These are phyloP conservation scores for Rhagophthalmus giganteus DNA, from an alignment of 2,888 invertebrate genomes.

Conservation along the genomic window DNA sequence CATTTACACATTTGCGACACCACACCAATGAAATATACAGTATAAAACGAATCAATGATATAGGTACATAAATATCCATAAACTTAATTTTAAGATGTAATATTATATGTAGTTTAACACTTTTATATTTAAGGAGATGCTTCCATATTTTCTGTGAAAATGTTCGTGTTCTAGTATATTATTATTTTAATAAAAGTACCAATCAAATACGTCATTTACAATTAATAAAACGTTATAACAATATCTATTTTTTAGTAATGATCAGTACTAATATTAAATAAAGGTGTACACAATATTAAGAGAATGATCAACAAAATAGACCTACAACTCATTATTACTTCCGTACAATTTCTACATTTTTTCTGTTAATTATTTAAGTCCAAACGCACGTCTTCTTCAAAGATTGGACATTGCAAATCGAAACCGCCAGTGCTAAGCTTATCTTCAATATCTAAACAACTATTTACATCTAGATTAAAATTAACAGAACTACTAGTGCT, in stretches of 20 bases:
- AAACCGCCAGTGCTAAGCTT: no score
- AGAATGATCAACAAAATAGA: no score
- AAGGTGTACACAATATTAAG: no score
- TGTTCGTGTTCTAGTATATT: conserved; percentile 11
- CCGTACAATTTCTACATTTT: neutral
- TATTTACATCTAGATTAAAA: no score
- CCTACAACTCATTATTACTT: conserved; percentile 5
- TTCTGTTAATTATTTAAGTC: conserved; percentile 6
- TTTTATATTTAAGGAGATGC: conserved; percentile 17
- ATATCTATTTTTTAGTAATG: conserved; percentile 1
- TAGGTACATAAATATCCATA: conserved; percentile 17
- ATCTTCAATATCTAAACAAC: no score
- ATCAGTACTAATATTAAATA: conserved; percentile 23
- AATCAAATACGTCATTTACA: conserved; percentile 3
- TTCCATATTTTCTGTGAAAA: conserved; percentile 15
- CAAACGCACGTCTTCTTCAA: conserved; percentile 2
- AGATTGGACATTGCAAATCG: neutral
- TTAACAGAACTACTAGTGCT: no score
- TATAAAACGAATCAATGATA: conserved; percentile 18
- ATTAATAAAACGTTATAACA: neutral
- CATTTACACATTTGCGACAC: conserved; percentile 17
- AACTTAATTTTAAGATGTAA: conserved; percentile 14
- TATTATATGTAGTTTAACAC: conserved; percentile 12
- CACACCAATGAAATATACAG: conserved; percentile 18
- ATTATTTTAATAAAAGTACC: conserved; percentile 21